Percentiles rank a stretch among this genome's conserved stretches.
phyloP scores from a whole-genome alignment of 2,888 invertebrate genomes.

The Tuta absoluta region DNA sequence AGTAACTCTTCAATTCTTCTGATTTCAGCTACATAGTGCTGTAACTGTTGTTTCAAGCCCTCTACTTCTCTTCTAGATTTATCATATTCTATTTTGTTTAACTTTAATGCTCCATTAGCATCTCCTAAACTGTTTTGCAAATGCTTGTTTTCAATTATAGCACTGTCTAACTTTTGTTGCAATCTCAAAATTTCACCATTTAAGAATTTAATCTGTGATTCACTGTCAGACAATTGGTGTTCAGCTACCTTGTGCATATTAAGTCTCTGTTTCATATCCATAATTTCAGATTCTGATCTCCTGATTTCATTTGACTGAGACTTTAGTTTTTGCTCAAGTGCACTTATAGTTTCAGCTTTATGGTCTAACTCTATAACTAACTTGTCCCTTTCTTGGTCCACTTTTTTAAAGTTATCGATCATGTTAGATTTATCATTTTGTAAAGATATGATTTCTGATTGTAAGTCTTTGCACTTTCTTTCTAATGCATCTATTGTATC shows the following conservation, averaged over 20 bases:
- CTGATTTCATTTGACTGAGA: conserved; percentile 79
- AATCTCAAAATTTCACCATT: conserved; percentile 82
- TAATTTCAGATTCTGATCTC: conserved; percentile 78
- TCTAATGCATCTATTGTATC: conserved; percentile 81
- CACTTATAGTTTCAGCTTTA: conserved; percentile 85
- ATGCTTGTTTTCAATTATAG: conserved; percentile 85
- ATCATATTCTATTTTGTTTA: conserved; percentile 85
- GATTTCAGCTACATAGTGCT: conserved; percentile 91
- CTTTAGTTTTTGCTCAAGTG: conserved; percentile 84
- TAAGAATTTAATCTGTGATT: conserved; percentile 79
- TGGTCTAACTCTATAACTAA: conserved; percentile 85
- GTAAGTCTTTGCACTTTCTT: conserved; percentile 80
- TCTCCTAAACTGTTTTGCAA: conserved; percentile 87
- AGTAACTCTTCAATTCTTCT: conserved; percentile 89
- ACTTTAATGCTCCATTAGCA: conserved; percentile 83
- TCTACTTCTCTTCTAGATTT: conserved; percentile 86
- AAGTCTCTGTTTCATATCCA: conserved; percentile 80
- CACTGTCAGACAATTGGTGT: conserved; percentile 72
- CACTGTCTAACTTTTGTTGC: conserved; percentile 80
- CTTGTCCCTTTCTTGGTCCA: conserved; percentile 88
- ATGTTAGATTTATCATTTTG: conserved; percentile 84
- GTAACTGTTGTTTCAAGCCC: conserved; percentile 87
- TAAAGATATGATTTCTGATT: conserved; percentile 82
- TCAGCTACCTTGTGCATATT: conserved; percentile 70
- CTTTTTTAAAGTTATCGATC: conserved; percentile 81